Percentiles rank a stretch among this genome's conserved stretches.
Evolutionary conservation across 2,113 vertebrate genomes (phyloP).

Genomic region (Oncorhynchus masou): DNA sequence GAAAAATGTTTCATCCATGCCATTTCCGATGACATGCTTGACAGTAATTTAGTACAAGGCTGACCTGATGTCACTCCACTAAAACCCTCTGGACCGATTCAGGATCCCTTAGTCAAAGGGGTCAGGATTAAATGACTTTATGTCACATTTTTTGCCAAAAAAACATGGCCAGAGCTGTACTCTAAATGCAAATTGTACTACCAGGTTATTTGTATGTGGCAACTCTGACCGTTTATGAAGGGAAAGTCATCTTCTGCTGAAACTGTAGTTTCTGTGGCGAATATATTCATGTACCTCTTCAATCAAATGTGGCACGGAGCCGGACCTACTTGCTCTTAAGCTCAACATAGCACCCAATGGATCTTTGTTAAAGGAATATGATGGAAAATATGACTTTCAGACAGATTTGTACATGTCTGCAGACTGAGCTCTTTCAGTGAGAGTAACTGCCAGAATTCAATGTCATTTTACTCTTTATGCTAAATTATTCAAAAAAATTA

Average conservation of each 20-base stretch:
- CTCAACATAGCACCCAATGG: not conserved
- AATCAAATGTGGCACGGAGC: constrained; percentile 18
- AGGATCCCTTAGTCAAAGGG: not conserved
- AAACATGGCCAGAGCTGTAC: not conserved
- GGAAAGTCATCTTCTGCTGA: constrained; percentile 1
- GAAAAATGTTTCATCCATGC: not conserved
- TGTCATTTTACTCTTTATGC: not conserved
- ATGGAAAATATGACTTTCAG: not conserved
- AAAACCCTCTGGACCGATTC: not conserved
- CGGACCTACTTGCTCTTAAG: not conserved
- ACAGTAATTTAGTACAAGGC: constrained; percentile 8
- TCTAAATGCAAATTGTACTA: constrained; percentile 15
- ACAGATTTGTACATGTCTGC: not conserved
- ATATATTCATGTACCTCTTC: not conserved
- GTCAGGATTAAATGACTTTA: constrained; percentile 1
- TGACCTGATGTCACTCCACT: not conserved
- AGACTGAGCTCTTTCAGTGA: no score
- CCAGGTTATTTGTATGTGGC: not conserved
- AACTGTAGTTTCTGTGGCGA: constrained; percentile 8
- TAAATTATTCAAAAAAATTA: no score
- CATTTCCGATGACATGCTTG: constrained; percentile 1
- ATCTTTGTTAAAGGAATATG: not conserved
- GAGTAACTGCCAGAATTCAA: not conserved
- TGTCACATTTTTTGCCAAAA: not conserved
- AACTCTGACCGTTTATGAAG: constrained; percentile 1